Evolutionary conservation across 2,888 invertebrate genomes (phyloP).

Genomic region (Diabrotica balteata): DNA sequence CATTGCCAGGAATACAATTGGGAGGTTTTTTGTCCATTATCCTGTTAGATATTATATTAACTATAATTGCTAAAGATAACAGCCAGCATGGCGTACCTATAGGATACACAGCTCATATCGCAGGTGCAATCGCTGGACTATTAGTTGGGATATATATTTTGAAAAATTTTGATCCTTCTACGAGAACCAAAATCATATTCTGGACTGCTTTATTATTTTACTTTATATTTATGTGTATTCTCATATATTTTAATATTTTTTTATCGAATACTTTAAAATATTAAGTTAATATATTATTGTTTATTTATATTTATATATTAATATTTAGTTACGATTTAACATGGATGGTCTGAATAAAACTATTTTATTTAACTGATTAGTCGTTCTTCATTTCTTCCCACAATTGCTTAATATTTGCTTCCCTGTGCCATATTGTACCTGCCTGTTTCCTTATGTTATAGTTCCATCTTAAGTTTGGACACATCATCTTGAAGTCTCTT

Average conservation of each 20-base stretch:
- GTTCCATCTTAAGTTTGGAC: too few relatives aligned
- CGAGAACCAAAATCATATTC: conserved; percentile 68
- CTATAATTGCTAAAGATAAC: conserved; percentile 85
- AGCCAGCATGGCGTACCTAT: conserved; percentile 73
- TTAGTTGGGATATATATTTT: conserved; percentile 71
- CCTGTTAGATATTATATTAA: conserved; percentile 83
- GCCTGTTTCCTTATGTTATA: too few relatives aligned
- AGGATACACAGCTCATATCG: conserved; percentile 93
- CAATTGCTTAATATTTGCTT: too few relatives aligned
- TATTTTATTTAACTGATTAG: too few relatives aligned
- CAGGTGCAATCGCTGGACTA: conserved; percentile 82
- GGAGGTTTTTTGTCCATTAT: conserved; percentile 81
- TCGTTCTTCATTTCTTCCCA: too few relatives aligned
- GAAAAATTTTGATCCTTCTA: conserved; percentile 67
- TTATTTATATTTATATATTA: too few relatives aligned
- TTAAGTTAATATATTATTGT: too few relatives aligned
- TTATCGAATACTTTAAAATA: conserved; percentile 29
- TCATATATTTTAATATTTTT: conserved; percentile 44
- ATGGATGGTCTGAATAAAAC: too few relatives aligned
- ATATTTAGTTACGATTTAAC: too few relatives aligned
- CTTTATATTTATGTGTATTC: conserved; percentile 71
- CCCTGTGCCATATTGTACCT: too few relatives aligned
- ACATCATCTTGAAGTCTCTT: too few relatives aligned
- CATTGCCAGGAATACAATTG: conserved; percentile 85
- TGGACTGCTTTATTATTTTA: conserved; percentile 77